Base-by-base conservation (phyloP, 2,888 invertebrate species). In the Epinotia bilunana region DNA sequence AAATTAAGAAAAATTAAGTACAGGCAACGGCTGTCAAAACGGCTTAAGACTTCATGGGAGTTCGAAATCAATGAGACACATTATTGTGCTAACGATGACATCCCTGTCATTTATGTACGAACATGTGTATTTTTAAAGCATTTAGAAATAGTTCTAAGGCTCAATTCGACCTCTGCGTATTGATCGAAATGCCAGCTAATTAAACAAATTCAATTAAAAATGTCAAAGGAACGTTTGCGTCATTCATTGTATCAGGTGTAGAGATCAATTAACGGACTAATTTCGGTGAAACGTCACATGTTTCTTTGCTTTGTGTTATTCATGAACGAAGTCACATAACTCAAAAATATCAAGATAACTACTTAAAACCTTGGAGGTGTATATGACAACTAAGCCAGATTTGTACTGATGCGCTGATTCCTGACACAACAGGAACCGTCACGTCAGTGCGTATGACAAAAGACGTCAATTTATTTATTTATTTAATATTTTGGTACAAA, bases 151-250 rank as follows among this genome's bases (percentile, higher is more conserved):
- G 65, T 63, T 70, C 20, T 53, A 71, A 65, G 70, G 53, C 60
- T 71, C 53, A 55, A 2, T 28, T 16, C 67, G 62, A 62, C 55
- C 46, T 63, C 46, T 67, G 43, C 16, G 39, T 39, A 33, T 28
- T 67, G 67, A 63, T 60, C 53, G 33, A 55, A 72, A 83, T 78
- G 82, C 76, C 88, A 87, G 83, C 88, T 88, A 88, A 87, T 86
- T 85, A 86, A 87, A 88, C 79, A 88, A 69, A 80, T 78, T 79
- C 77, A 76, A 80, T 77, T 79, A 78, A 80, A 81, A 80, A 28
- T 61, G 39, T 81, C 78, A 76, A 80, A 82, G 74, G 77, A 72
- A 65, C 43, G 82, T 81, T 80, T 84, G 82, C 88, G 86, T 88
- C 87, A 86, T 78, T 77, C 74, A 77, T 82, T 83, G 76, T 81